Evolutionary conservation across 2,888 invertebrate genomes (phyloP), one percentile per base, ranked within the genome.

Genomic region (Leptothorax acervorum): DNA sequence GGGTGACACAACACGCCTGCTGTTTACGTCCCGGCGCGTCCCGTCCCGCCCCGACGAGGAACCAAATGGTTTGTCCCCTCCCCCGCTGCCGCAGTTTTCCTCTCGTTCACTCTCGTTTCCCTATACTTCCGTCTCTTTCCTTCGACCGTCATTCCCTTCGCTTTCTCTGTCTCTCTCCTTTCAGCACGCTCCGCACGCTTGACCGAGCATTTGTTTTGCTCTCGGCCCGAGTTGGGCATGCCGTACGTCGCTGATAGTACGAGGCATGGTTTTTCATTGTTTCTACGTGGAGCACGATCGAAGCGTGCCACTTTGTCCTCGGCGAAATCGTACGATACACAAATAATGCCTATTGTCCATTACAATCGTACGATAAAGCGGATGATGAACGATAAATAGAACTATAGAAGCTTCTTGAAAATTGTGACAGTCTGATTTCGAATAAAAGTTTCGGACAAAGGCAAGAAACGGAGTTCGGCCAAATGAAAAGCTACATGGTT

Each of bases 1-100:
- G 85, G 92, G 93, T 87, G 51, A 23, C 62, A 60, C 35, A 35
- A 35, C 73, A 5, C 15, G 35, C n/a, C 11, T 53, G 23, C 35
- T 66, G 75, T 65, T 65, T 65, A 65, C 48, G 48, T 68, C 15
- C 5, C 23, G 23, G 23, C 23, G 23, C 48, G 48, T 68, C 8
- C 5, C 48, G 48, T 68, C 15, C 2, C 45, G 18, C 4, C 15
- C 23, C 6, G 39, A 12, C 6, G 23, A 6, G 0, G 11, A 66
- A 18, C 18, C 66, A 31, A 31, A 31, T 0, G 28, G 9, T 23
- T 23, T 35, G 35, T 35, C 31, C 11, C 11, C 42, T 42, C 15
- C 51, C 4, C 2, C 63, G 23, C 0, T 5, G 15, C 6, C 31
- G 35, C 35, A 6, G 6, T 35, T 35, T 35, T 18, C 31, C 18